Evolutionary conservation across 2,888 invertebrate genomes (phyloP), one percentile per base, ranked within the genome.

Genomic region (Amphipyra tragopoginis): DNA sequence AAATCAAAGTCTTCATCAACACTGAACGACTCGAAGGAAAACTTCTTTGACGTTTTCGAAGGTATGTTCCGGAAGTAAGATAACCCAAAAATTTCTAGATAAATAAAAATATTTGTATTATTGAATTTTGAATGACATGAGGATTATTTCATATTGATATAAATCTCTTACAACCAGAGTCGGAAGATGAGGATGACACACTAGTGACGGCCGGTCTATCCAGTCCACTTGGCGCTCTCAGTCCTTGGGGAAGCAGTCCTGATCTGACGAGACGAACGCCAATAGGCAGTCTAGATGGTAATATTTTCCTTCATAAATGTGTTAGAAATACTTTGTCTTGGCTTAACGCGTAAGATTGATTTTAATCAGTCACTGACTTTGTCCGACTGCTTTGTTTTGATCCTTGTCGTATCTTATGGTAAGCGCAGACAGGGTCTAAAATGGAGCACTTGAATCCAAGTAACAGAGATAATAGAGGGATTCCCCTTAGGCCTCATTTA

Each of bases 211-310:
- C 91, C 1, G 94, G 93, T 0, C 80, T 93, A 60, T 88, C 86
- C 0, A 93, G 93, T 58, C 94, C 94, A 0, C 82, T 94, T 45
- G 95, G 94, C 1, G 93, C 93, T 13, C 82, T 95, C 15, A 93
- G 93, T 44, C 93, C 95, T 1, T 94, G 94, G 93, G 93, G 93
- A 49, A 91, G 90, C 80, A 91, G 91, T 52, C 93, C 93, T 0
- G 94, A 93, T 70, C 86, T 90, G 13, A 77, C 87, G n/a, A 72
- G 93, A n/a, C 79, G 83, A 15, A 87, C 93, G 0, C 93, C 92
- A 1, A 70, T 89, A 5, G 92, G 89, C 42, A 90, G 90, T 50
- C 55, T 84, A 0, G 86, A 89, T 40, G 90, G 89, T 82, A 67
- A 78, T 21, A n/a, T 21, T 21, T 21, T 21, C 21, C n/a, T n/a